phyloP scores from a whole-genome alignment of 2,113 vertebrate species.

The Platycercus adscitus region DNA sequence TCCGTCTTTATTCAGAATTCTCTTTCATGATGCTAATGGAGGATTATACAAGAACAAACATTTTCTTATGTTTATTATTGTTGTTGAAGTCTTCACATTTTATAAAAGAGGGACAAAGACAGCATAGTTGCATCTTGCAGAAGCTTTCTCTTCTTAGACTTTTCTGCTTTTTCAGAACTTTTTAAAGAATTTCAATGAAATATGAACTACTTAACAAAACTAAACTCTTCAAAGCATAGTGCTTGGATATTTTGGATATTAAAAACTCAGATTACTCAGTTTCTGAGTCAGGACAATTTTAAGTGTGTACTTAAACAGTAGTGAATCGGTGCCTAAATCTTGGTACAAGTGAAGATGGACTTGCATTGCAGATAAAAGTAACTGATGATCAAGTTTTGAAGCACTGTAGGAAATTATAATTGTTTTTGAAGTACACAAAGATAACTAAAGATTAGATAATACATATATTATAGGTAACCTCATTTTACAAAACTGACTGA shows the following conservation, averaged over 20 bases:
- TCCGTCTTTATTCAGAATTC: not conserved
- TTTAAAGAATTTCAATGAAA: not conserved
- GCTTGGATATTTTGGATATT: not conserved
- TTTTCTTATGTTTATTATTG: slow-evolving; percentile 47
- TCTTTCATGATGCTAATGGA: slow-evolving; percentile 36
- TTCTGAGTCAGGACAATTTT: slow-evolving; percentile 29
- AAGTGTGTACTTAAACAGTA: not conserved
- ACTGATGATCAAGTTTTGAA: not conserved
- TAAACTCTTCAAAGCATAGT: not conserved
- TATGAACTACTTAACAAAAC: not conserved
- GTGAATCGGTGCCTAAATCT: not conserved
- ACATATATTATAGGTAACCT: not conserved
- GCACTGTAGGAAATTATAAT: not conserved
- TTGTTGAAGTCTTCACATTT: not conserved
- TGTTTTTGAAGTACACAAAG: not conserved
- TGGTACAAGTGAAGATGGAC: not conserved
- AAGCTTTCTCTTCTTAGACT: not conserved
- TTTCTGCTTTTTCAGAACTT: not conserved
- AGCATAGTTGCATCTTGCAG: slow-evolving; percentile 25
- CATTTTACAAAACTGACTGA: not conserved
- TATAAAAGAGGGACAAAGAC: slow-evolving; percentile 10
- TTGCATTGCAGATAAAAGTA: not conserved
- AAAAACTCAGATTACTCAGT: slow-evolving; percentile 7
- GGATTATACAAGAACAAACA: not conserved
- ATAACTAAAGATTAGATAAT: not conserved